Conservation (phyloP, 1,140 invertebrate genomes). For the Zelostemma sp. region DNA sequence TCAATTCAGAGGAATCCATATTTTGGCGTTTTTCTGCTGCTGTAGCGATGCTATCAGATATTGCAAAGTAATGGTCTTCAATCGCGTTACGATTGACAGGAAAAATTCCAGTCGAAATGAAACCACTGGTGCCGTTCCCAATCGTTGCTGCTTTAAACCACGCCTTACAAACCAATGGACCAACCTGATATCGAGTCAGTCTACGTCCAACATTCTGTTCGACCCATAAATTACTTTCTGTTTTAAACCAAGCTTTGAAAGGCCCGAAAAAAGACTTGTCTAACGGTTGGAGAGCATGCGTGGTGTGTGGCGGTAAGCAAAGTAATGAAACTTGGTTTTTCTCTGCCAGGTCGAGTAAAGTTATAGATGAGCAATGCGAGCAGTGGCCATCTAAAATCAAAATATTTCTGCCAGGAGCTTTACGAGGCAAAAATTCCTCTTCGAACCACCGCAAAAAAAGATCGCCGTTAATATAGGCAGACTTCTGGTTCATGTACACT, state of each 20-base stretch:
- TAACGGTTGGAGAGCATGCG: slow-evolving; percentile 59
- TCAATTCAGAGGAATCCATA: not conserved
- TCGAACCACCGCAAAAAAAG: slow-evolving; percentile 60
- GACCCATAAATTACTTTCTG: not conserved
- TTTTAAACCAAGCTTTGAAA: slow-evolving; percentile 42
- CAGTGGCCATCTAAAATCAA: slow-evolving; percentile 63
- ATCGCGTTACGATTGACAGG: slow-evolving; percentile 34
- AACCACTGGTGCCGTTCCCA: not conserved
- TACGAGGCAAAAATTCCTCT: slow-evolving; percentile 57
- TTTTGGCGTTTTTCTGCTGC: no score
- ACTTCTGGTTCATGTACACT: slow-evolving; percentile 57
- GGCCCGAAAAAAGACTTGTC: slow-evolving; percentile 53
- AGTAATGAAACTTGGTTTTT: slow-evolving; percentile 57
- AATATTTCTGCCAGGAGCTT: slow-evolving; percentile 55
- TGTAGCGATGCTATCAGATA: not conserved
- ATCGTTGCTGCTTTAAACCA: slow-evolving; percentile 2
- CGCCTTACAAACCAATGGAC: not conserved
- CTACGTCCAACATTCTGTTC: slow-evolving; percentile 14
- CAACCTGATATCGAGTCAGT: slow-evolving; percentile 15
- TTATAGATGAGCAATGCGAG: slow-evolving; percentile 51
- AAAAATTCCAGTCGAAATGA: slow-evolving; percentile 37
- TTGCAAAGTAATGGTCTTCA: slow-evolving; percentile 23
- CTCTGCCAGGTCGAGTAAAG: slow-evolving; percentile 52
- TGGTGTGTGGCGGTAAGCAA: slow-evolving; percentile 62
- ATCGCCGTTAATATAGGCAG: slow-evolving; percentile 56